Conservation (phyloP, 92 coral and sea anemone species). For the Pocillopora meandrina region DNA sequence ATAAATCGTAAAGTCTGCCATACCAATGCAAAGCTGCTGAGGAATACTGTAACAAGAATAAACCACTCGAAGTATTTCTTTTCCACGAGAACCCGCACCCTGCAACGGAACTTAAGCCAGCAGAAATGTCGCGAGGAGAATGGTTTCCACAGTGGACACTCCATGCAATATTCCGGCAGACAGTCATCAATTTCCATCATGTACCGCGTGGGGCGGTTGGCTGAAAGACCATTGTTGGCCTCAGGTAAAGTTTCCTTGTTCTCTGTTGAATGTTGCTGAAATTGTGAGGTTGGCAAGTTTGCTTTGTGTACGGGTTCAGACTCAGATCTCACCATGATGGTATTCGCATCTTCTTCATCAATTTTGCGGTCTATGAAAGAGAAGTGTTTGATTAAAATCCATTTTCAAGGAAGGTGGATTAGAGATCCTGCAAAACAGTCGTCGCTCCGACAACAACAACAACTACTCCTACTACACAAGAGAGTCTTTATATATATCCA, state of each 20-base stretch:
- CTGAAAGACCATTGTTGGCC: not conserved
- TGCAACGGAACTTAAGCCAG: constrained; percentile 87
- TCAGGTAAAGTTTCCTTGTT: constrained; percentile 1
- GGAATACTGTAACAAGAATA: constrained; percentile 73
- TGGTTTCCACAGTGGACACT: constrained; percentile 43
- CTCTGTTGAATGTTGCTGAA: not conserved
- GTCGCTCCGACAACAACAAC: no score
- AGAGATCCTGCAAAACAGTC: no score
- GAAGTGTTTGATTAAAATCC: not conserved
- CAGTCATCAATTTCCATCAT: constrained; percentile 84
- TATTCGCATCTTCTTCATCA: constrained; percentile 4
- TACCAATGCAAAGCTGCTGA: constrained; percentile 88
- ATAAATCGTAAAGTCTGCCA: not conserved
- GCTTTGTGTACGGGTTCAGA: not conserved
- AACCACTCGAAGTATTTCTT: constrained; percentile 88
- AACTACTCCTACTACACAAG: no score
- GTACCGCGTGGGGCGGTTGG: constrained; percentile 47
- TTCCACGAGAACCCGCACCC: constrained; percentile 83
- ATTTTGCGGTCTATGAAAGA: not conserved
- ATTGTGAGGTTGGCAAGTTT: not conserved
- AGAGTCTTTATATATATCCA: no score
- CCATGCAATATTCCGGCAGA: constrained; percentile 75
- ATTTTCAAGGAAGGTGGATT: no score
- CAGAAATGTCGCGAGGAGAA: constrained; percentile 57
- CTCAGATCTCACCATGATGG: not conserved